Base-by-base conservation (phyloP, 2,888 invertebrate species). In the Slavum lentiscoides region DNA sequence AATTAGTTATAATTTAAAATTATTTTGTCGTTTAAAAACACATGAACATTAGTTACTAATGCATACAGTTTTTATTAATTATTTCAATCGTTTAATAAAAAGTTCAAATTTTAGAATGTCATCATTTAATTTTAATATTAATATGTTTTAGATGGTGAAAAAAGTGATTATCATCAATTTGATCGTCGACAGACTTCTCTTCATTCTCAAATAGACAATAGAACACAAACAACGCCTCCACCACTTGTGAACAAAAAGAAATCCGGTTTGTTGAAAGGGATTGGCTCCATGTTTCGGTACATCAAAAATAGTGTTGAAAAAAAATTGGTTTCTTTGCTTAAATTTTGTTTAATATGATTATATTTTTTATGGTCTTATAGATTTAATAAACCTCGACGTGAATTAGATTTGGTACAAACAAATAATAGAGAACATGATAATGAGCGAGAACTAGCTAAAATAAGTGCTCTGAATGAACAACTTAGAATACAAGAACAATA, bases 171-270 rank as follows among this genome's bases (percentile, higher is more conserved):
- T 75, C 58, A 84, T 85, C 64, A 85, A 84, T 82, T 85, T 49
- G 91, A 90, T 3, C 93, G 93, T 9, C 91, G 93, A 82, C 94
- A 94, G 85, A 93, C 94, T 1, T 94, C 94, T 0, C 87, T 94
- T 13, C 91, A 94, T 88, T 90, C 90, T 3, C 89, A 89, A 4
- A 82, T 85, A 67, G 90, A 91, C 84, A 88, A 88, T 69, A 91
- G 90, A 85, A 87, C 88, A 82, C 88, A 87, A 82, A 85, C 85
- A 89, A 69, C 67, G 19, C 75, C 43, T 9, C 43, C 82, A 53
- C 76, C 74, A 58, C 59, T 66, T n/a, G 84, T 84, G 5, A 85
- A 85, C 23, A 88, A 88, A 85, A 93, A 93, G 87, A 93, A 93
- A 85, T 91, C 92, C 0, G 92, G 94, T 2, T 87, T 95, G 49